Evolutionary conservation across 2,797 vertebrate species (phyloP), one percentile per base, ranked within the genome.

Genomic region (Lagorchestes hirsutus): DNA sequence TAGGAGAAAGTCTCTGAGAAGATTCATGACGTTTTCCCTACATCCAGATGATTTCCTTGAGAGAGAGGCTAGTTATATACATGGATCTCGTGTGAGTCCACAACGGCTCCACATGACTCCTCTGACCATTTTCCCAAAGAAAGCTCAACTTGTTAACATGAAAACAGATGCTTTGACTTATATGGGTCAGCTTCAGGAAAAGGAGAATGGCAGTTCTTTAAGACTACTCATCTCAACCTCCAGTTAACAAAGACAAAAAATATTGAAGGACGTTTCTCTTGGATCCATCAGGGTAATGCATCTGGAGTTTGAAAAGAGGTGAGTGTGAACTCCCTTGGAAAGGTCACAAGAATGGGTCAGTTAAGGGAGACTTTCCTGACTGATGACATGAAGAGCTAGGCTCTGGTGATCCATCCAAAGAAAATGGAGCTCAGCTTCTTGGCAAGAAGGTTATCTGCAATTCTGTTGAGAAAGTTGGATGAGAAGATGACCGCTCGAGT

Each of bases 111-210:
- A 91, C 28, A 59, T 3, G 90, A 57, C 59, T 95, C 55, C 96
- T 29, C 9, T 95, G 97, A 95, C 97, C 0, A 12, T 0, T n/a
- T 95, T 95, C 96, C 94, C 96, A 96, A 46, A 95, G 97, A 95
- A 95, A 93, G 95, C 95, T 95, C 92, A 40, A 40, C 40, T 50
- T 90, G 92, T 96, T 93, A 94, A 96, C 93, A 97, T 94, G 97
- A 96, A 96, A 94, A 28, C 54, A 90, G 34, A 52, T 62, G 12
- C 67, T 1, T 55, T 62, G 34, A 62, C 92, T 54, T 54, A 54
- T 96, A 54, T 93, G 55, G 93, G 5, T 3, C 94, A 92, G 95
- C 58, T 5, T 27, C 93, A 97, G 67, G 59, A 74, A 92, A 87
- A 87, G 40, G 74, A 50, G 10, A 87, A 10, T 87, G 40, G 74